phyloP scores from a whole-genome alignment of 53 echinoderm and acorn worm species.

The Actinopyga echinites region DNA sequence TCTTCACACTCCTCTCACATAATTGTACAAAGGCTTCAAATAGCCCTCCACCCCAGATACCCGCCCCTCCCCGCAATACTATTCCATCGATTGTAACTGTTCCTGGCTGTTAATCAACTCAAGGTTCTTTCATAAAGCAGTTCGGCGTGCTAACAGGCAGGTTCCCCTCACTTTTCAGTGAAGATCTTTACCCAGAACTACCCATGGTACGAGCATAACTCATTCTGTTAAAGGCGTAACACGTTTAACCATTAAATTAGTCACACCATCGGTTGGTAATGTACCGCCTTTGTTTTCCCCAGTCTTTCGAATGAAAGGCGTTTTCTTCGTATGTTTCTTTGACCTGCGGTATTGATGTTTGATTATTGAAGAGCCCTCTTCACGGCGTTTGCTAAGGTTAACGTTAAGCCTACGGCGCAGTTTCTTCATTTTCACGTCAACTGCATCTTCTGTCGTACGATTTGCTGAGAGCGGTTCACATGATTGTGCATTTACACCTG shows the following conservation, averaged over 20 bases:
- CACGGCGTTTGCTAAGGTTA: background rate
- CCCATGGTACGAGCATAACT: no score
- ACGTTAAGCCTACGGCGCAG: conserved; percentile 9
- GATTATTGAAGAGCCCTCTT: background rate
- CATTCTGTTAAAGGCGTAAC: background rate
- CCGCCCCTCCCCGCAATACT: no score
- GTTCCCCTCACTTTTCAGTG: no score
- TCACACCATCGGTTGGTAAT: background rate
- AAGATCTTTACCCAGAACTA: no score
- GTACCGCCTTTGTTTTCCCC: background rate
- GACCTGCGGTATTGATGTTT: background rate
- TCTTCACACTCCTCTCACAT: no score
- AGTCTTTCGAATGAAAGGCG: background rate
- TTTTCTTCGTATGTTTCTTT: background rate
- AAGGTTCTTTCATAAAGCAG: no score
- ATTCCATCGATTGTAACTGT: no score
- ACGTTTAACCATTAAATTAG: background rate
- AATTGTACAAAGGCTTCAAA: no score
- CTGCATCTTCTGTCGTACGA: no score
- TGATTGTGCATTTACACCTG: background rate
- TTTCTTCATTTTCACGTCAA: background rate
- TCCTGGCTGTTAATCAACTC: no score
- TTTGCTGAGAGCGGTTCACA: background rate
- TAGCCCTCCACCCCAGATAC: no score
- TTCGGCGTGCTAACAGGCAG: no score